Evolutionary conservation across 1,140 invertebrate species (phyloP).

Genomic region (Zaprionus kolodkinae): DNA sequence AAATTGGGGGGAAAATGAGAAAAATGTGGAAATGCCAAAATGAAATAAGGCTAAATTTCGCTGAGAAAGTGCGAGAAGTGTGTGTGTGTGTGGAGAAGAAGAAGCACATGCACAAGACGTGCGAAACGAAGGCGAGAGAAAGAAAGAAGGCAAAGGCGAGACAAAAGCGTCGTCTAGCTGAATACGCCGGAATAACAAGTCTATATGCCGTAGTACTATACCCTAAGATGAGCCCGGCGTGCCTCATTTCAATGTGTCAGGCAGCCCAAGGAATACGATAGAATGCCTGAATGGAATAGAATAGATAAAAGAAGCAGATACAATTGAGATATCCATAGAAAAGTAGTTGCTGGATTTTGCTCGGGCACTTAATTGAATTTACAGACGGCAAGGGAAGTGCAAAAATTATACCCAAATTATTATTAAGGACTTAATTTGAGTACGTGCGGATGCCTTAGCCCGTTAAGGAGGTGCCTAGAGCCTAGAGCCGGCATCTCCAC

Average conservation of each 20-base stretch:
- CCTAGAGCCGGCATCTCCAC: neutral
- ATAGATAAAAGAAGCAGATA: neutral
- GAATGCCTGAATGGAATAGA: no score
- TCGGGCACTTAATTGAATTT: conserved; percentile 1
- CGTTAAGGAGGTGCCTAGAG: conserved; percentile 2
- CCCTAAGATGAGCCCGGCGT: neutral
- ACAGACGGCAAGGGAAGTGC: neutral
- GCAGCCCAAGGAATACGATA: conserved; percentile 17
- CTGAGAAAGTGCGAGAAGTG: conserved; percentile 52
- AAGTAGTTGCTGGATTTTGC: neutral
- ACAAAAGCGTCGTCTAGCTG: neutral
- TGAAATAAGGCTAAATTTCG: conserved; percentile 68
- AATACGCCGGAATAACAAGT: neutral
- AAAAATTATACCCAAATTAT: conserved; percentile 49
- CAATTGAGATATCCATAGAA: neutral
- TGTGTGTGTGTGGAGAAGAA: conserved; percentile 42
- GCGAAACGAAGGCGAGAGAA: neutral
- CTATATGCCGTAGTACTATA: neutral
- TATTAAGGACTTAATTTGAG: conserved; percentile 55
- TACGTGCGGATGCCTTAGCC: conserved; percentile 22
- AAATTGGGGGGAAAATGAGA: neutral
- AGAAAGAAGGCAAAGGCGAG: neutral
- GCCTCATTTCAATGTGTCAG: neutral
- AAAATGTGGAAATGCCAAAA: conserved; percentile 69
- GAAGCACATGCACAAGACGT: neutral